Conservation (phyloP, 1,140 invertebrate species). For the Formica selysi region DNA sequence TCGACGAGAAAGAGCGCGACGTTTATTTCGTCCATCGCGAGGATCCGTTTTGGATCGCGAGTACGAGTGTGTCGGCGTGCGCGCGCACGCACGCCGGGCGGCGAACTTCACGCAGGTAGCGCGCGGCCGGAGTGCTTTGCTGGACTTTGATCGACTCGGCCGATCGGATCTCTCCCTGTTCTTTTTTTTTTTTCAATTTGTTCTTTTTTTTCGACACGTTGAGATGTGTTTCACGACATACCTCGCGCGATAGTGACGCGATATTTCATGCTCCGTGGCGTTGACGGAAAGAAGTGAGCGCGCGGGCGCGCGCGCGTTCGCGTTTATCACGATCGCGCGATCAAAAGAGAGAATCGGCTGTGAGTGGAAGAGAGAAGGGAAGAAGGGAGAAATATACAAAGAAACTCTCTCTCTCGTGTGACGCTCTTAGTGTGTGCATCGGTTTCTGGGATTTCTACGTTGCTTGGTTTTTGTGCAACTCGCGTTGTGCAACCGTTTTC, state of each 20-base stretch:
- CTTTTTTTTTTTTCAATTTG: no score
- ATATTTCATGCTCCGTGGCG: slow-evolving; percentile 6
- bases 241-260: slow-evolving; percentile 26
- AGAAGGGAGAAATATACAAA: slow-evolving; percentile 14
- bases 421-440: slow-evolving; percentile 37
- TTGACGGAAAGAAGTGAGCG: slow-evolving; percentile 20
- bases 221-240: slow-evolving; percentile 31
- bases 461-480: slow-evolving; percentile 28
- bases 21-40: not conserved
- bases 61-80: slow-evolving; percentile 12
- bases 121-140: not conserved
- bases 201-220: no score
- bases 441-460: not conserved
- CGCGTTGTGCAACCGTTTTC: not conserved
- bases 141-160: slow-evolving; percentile 1
- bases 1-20: slow-evolving; percentile 11
- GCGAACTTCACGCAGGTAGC: not conserved
- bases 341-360: slow-evolving; percentile 15
- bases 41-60: not conserved
- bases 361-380: slow-evolving; percentile 15
- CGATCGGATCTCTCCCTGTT: not conserved
- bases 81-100: slow-evolving; percentile 25
- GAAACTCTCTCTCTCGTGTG: slow-evolving; percentile 12
- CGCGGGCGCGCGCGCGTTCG: not conserved
- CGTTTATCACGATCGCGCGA: slow-evolving; percentile 20